Percentiles rank a stretch among this genome's conserved stretches.
These are phyloP conservation scores for Pseudocheirus occidentalis DNA, from an alignment of 2,797 vertebrate species.

Conservation along the genomic window DNA sequence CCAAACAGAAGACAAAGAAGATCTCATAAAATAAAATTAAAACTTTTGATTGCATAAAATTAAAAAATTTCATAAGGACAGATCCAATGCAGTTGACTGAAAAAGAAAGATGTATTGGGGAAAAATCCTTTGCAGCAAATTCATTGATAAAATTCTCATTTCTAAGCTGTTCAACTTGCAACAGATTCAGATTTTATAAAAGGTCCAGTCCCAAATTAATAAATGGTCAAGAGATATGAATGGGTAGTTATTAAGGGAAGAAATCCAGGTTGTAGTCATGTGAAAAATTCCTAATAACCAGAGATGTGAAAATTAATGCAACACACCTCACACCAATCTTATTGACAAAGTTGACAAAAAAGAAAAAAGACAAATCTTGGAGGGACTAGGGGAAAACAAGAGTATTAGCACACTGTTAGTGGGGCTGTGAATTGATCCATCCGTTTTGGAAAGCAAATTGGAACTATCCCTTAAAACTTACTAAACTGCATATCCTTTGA, in stretches of 20 bases:
- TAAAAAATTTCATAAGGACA: neutral
- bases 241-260: neutral
- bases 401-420: no score
- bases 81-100: neutral
- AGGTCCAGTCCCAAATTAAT: neutral
- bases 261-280: neutral
- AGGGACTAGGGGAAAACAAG: no score
- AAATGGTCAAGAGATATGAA: neutral
- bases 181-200: neutral
- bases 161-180: no score
- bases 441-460: neutral
- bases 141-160: no score
- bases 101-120: neutral
- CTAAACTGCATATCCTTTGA: neutral
- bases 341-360: no score
- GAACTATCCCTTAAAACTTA: neutral
- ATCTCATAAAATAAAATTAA: neutral
- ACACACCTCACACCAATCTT: no score
- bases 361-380: no score
- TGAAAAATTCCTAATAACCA: neutral
- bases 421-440: neutral
- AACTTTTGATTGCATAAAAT: neutral
- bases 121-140: no score
- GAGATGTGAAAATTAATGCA: neutral
- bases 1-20: neutral